These are phyloP conservation scores for Schizothorax lantsangensis DNA, from an alignment of 2,797 vertebrate species.

Conservation along the genomic window DNA sequence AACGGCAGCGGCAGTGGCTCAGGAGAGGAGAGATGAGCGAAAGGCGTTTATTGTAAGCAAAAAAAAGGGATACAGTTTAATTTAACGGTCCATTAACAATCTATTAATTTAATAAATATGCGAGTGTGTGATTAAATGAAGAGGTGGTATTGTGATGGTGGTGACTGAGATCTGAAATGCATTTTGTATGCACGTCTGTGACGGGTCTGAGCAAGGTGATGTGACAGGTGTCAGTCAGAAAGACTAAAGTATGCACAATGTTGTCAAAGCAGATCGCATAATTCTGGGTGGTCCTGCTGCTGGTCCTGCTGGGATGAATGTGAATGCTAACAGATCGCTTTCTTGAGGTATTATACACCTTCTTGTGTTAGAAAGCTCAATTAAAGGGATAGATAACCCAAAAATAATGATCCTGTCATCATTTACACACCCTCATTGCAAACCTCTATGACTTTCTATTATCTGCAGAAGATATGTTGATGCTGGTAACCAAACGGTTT, in stretches of 20 bases:
- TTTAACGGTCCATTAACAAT: slow-evolving; percentile 47
- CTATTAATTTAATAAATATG: slow-evolving; percentile 46
- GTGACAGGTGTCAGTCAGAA: slow-evolving; percentile 36
- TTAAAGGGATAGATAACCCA: too few species aligned
- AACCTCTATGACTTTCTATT: background rate
- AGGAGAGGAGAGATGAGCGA: background rate
- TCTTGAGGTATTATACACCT: background rate
- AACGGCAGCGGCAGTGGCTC: slow-evolving; percentile 12
- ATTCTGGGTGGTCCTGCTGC: slow-evolving; percentile 1
- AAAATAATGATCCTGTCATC: too few species aligned
- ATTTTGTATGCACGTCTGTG: slow-evolving; percentile 3
- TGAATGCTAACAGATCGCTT: background rate
- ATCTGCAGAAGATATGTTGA: background rate
- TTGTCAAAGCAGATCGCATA: background rate
- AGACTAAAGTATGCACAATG: background rate
- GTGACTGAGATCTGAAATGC: slow-evolving; percentile 19
- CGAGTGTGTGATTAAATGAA: slow-evolving; percentile 38
- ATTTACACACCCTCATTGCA: background rate
- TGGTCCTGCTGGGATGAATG: background rate
- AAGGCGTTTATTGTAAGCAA: slow-evolving; percentile 26
- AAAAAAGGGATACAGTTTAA: slow-evolving; percentile 41
- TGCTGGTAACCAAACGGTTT: background rate
- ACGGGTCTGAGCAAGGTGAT: background rate
- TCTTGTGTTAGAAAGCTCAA: background rate
- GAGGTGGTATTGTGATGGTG: slow-evolving; percentile 1